Evolutionary conservation across 2,797 vertebrate genomes (phyloP).

Genomic region (Leucoraja ocellata): DNA sequence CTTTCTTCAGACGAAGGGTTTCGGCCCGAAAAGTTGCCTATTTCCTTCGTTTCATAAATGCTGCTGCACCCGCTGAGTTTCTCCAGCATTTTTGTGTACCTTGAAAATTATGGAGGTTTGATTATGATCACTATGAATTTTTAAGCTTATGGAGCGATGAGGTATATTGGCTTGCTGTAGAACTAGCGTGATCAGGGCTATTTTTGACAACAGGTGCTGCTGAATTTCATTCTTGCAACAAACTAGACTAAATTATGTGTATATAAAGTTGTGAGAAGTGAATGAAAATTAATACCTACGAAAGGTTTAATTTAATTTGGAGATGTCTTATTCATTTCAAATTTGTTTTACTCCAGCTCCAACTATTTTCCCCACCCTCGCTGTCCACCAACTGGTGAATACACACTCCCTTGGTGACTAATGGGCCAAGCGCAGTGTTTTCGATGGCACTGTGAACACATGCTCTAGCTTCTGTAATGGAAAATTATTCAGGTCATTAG

Average conservation of each 20-base stretch:
- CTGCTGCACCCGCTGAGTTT: too few relatives aligned
- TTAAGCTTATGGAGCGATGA: not conserved
- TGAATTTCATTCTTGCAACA: not conserved
- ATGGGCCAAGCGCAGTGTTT: constrained; percentile 19
- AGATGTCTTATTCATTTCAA: not conserved
- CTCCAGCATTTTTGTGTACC: too few relatives aligned
- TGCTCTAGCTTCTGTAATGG: not conserved
- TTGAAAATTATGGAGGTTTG: not conserved
- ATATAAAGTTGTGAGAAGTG: not conserved
- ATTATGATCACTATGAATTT: constrained; percentile 11
- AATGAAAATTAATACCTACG: not conserved
- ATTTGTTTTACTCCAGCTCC: not conserved
- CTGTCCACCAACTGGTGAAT: not conserved
- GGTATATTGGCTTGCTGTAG: not conserved
- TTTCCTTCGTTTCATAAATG: too few relatives aligned
- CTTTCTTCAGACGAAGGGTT: too few relatives aligned
- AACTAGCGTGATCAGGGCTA: constrained; percentile 18
- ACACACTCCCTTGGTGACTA: not conserved
- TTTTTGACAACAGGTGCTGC: constrained; percentile 7
- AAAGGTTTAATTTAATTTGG: not conserved
- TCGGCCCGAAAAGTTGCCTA: too few relatives aligned
- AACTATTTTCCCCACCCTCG: not conserved
- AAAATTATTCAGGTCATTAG: constrained; percentile 5
- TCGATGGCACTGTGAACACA: not conserved
- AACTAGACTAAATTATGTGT: not conserved